Evolutionary conservation across 2,797 vertebrate species (phyloP), one percentile per base, ranked within the genome.

Genomic region (Danio jaintianensis): DNA sequence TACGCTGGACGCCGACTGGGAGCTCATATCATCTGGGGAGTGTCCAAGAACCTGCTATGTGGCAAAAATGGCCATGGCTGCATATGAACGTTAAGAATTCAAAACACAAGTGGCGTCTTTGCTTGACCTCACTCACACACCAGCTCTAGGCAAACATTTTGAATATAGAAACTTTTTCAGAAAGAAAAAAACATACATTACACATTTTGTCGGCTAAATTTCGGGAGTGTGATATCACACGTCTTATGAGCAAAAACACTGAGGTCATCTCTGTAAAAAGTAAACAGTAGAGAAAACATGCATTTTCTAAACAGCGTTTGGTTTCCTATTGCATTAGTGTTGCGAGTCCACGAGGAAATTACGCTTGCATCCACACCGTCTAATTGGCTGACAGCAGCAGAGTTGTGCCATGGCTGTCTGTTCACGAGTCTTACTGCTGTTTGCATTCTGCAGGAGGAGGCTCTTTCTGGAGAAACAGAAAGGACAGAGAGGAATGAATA

Each of bases 361-460:
- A 82, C 85, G 85, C 85, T 86, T 83, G 86, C 82, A 10, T 69
- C 47, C 85, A 87, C 90, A 83, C 89, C 84, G 85, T 85, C 77
- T 85, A 86, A 86, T 81, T 85, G 84, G 90, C 64, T 70, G 87
- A 85, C 81, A 74, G 86, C 93, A 87, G 90, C 52, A 20, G 45
- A 62, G 45, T 79, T 69, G 76, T 69, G 66, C 66, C 84, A 87
- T 93, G 91, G 88, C 88, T 90, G 87, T 89, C 90, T 86, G 90
- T 16, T 70, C 55, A 50, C 6, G 88, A 88, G 78, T 89, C 87
- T 96, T 95, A 98, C 94, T 98, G 98, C 93, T 98, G 97, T 90
- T 99, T 98, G 95, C 98, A 99, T 90, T 99, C 98, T 52, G 96
- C 94, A 83, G 97, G 98, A 89, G 97, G 97, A 92, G 94, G 92